Conservation (phyloP, 1,140 invertebrate genomes). For the Teleogryllus occipitalis region DNA sequence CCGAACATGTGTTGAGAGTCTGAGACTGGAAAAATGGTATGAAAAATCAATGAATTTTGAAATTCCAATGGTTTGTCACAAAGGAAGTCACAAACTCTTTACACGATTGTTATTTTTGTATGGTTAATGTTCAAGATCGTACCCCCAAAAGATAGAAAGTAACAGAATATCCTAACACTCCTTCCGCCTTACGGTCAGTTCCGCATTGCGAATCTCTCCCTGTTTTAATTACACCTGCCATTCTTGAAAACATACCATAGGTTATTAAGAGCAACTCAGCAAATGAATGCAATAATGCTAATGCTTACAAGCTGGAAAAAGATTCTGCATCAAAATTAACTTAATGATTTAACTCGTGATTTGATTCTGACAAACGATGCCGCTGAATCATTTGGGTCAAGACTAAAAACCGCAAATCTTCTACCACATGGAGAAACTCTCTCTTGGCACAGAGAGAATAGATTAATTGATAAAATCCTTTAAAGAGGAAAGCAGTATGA, state of each 20-base stretch:
- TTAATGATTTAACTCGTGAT: constrained; percentile 16
- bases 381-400: constrained; percentile 20
- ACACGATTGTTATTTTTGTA: neutral
- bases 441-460: neutral
- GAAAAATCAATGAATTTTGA: neutral
- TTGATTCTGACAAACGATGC: constrained; percentile 19
- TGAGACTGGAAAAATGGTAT: constrained; percentile 11
- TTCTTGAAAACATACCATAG: neutral
- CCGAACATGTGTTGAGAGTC: constrained; percentile 8
- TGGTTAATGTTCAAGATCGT: constrained; percentile 1
- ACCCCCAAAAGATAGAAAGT: neutral
- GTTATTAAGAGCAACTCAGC: constrained; percentile 2
- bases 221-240: neutral
- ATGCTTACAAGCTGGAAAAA: neutral
- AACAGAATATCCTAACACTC: neutral
- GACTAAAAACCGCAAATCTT: neutral
- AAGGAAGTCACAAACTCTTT: neutral
- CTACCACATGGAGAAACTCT: neutral
- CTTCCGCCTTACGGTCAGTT: neutral
- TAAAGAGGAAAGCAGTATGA: neutral
- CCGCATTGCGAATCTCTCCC: neutral
- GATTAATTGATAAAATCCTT: neutral
- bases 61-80: neutral
- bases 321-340: constrained; percentile 12
- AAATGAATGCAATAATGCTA: constrained; percentile 7